These are phyloP conservation scores for Pituophis catenifer DNA, from an alignment of 2,113 vertebrate species.

Conservation along the genomic window DNA sequence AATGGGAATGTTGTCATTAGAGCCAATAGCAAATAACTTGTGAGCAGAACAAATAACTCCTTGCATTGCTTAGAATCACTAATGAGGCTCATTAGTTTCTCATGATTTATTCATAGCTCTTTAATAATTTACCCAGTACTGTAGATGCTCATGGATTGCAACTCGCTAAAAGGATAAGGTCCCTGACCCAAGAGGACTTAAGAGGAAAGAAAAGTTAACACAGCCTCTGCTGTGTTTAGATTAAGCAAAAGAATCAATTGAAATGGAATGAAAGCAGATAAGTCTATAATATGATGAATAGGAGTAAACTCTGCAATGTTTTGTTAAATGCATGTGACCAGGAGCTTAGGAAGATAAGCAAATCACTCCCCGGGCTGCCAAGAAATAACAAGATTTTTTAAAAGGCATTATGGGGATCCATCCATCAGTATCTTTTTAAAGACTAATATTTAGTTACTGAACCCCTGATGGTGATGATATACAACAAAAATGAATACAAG, in stretches of 20 bases:
- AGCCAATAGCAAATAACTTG: slow-evolving; percentile 39
- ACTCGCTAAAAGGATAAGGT: slow-evolving; percentile 1
- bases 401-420: neutral
- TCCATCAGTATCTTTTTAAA: neutral
- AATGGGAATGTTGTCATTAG: slow-evolving; percentile 37
- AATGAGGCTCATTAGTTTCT: slow-evolving; percentile 38
- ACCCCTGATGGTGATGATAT: neutral
- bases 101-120: slow-evolving; percentile 11
- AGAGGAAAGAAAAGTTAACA: slow-evolving; percentile 1
- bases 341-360: neutral
- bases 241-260: neutral
- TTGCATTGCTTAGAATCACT: slow-evolving; percentile 41
- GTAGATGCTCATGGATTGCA: neutral
- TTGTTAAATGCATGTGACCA: neutral
- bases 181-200: neutral
- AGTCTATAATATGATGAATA: neutral
- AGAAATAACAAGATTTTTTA: neutral
- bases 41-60: slow-evolving; percentile 34
- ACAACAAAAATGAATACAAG: neutral
- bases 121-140: slow-evolving; percentile 8
- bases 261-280: neutral
- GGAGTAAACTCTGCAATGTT: neutral
- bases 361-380: neutral
- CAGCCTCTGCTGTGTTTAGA: neutral
- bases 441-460: neutral